Evolutionary conservation across 1,140 invertebrate genomes (phyloP).

Genomic region (Caenorhabditis tropicalis): DNA sequence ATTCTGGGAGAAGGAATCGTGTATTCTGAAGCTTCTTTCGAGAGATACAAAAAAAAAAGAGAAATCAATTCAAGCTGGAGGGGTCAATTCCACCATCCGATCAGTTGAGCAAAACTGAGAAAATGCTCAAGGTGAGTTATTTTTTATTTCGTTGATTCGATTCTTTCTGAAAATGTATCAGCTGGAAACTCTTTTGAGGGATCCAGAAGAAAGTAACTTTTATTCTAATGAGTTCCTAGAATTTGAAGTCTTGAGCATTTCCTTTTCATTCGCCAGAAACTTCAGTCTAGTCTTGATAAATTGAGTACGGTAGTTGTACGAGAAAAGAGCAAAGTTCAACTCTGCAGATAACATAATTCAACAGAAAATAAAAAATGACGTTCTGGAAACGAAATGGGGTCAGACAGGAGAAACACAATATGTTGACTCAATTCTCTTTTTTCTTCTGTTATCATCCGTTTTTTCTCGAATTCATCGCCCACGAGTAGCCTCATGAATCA

Average conservation of each 20-base stretch:
- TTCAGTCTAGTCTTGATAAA: too few species aligned
- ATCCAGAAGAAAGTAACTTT: too few species aligned
- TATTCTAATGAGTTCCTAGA: too few species aligned
- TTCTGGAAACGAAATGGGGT: neutral
- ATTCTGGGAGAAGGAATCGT: neutral
- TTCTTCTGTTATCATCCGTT: neutral
- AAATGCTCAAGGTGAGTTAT: slow-evolving; percentile 14
- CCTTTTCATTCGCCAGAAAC: too few species aligned
- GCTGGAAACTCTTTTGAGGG: too few species aligned
- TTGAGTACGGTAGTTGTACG: too few species aligned
- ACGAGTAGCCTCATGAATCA: neutral
- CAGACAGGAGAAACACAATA: neutral
- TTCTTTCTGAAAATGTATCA: too few species aligned
- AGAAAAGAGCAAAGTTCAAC: too few species aligned
- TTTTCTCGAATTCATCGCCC: neutral
- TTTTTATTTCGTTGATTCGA: neutral
- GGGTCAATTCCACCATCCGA: neutral
- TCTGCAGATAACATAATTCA: neutral
- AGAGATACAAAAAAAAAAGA: neutral
- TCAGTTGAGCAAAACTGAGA: slow-evolving; percentile 27
- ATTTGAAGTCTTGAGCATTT: too few species aligned
- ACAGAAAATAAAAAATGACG: neutral
- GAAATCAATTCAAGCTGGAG: slow-evolving; percentile 22
- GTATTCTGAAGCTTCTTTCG: neutral
- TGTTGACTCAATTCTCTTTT: neutral